Base-by-base conservation (phyloP, 2,888 invertebrate genomes). In the Cosmia pyralina region DNA sequence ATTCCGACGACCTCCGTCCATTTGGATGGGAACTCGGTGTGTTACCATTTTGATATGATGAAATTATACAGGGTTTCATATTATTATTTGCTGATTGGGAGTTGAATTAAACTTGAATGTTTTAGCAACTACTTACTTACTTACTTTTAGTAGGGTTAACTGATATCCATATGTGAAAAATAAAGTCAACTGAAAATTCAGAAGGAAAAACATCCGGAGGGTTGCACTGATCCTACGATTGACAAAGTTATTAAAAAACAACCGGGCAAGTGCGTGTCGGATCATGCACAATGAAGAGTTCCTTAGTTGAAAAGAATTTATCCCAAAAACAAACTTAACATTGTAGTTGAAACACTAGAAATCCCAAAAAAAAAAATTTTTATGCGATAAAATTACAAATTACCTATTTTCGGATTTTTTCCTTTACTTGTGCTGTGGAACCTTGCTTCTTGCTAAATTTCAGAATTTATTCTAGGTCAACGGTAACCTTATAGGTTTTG, bases 1-100 rank as follows among this genome's bases (percentile, higher is more conserved):
- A 88, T 85, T 81, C 81, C 69, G 74, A 75, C 79, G 78, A 75
- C 79, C 85, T 72, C 72, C 80, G 83, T 79, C 72, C 82, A 78
- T 77, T 84, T 79, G 58, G 69, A 65, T 74, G 52, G 58, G 44
- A 70, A 70, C 62, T 69, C 59, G 62, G 81, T 79, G n/a, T 71
- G 76, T 63, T 83, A 65, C 79, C 58, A 52, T 63, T 68, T 81
- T 66, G 76, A 75, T 59, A 62, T 70, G 57, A 72, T 58, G 50
- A 46, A 55, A 73, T 75, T 68, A 72, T 79, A 34, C 55, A n/a
- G 41, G 50, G 52, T 48, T 68, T 53, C 10, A 38, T 52, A 58
- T 78, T 38, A 48, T 62, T 50, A 11, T 53, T 53, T 57, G 13
- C 52, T 69, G 52, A 65, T 68, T 76, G 41, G 19, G 7, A 28